Evolutionary conservation across 64 coral and sea anemone species (phyloP).

Genomic region (Montipora sp.): DNA sequence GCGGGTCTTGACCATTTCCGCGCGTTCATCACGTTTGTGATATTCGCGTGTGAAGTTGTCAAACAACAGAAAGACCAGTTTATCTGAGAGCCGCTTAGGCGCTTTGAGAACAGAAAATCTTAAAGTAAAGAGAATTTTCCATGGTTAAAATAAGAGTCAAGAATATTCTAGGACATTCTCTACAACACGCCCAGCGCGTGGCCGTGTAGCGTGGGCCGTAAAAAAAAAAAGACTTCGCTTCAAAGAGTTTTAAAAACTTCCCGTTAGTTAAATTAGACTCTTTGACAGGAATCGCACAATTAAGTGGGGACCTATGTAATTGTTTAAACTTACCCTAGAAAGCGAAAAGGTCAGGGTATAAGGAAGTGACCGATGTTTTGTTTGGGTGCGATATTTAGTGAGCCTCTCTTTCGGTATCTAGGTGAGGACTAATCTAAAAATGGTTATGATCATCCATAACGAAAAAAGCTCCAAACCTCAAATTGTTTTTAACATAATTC

Average conservation of each 20-base stretch:
- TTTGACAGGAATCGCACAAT: not conserved
- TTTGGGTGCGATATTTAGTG: not conserved
- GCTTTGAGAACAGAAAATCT: not conserved
- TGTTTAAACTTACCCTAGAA: not conserved
- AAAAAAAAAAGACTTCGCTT: not conserved
- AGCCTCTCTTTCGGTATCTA: not conserved
- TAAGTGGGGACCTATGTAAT: not conserved
- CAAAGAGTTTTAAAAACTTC: not conserved
- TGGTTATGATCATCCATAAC: not conserved
- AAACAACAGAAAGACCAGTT: not conserved
- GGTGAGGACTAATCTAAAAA: conserved; percentile 9
- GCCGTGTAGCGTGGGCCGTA: not conserved
- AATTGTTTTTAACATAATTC: not conserved
- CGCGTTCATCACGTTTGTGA: conserved; percentile 4
- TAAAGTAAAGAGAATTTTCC: not conserved
- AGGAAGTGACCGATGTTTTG: not conserved
- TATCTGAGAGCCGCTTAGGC: not conserved
- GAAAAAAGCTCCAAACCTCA: not conserved
- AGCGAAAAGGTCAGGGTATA: not conserved
- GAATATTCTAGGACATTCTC: not conserved
- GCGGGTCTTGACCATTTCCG: not conserved
- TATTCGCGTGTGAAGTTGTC: not conserved
- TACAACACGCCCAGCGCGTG: not conserved
- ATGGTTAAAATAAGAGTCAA: not conserved
- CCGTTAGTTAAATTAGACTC: not conserved